Percentiles rank a stretch among this genome's conserved stretches.
Evolutionary conservation across 2,113 vertebrate genomes (phyloP).

Genomic region (Ciconia boyciana): DNA sequence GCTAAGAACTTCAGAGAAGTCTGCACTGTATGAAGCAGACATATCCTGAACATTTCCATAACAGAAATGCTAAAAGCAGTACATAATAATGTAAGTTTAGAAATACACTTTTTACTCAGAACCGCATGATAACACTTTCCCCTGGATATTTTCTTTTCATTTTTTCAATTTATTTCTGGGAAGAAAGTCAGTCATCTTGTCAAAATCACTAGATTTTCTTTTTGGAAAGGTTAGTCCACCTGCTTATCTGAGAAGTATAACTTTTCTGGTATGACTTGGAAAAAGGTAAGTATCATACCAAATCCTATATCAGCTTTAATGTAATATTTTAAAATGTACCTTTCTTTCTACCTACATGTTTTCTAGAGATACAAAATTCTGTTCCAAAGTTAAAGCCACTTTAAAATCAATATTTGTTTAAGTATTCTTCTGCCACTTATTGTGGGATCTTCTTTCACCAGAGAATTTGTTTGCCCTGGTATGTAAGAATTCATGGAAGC

Average conservation of each 20-base stretch:
- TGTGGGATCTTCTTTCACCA: not conserved
- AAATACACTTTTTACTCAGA: not conserved
- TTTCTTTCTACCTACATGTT: not conserved
- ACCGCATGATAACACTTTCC: fast-evolving
- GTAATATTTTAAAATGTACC: not conserved
- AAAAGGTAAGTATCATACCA: not conserved
- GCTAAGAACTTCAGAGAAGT: not conserved
- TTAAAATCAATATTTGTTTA: not conserved
- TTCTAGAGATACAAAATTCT: not conserved
- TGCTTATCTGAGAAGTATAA: not conserved
- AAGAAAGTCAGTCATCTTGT: not conserved
- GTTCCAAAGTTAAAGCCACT: not conserved
- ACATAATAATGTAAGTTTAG: not conserved
- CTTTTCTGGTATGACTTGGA: not conserved
- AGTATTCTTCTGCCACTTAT: not conserved
- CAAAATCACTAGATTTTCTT: not conserved
- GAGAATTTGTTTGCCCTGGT: not conserved
- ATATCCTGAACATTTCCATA: not conserved
- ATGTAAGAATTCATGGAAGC: not conserved
- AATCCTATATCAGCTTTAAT: not conserved
- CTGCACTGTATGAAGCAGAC: not conserved
- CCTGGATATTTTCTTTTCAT: not conserved
- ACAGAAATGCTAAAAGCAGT: not conserved
- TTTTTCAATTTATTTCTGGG: not conserved
- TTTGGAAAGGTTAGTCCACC: fast-evolving